Evolutionary conservation across 2,797 vertebrate genomes (phyloP), one percentile per base, ranked within the genome.

Genomic region (Gymnocypris eckloni): DNA sequence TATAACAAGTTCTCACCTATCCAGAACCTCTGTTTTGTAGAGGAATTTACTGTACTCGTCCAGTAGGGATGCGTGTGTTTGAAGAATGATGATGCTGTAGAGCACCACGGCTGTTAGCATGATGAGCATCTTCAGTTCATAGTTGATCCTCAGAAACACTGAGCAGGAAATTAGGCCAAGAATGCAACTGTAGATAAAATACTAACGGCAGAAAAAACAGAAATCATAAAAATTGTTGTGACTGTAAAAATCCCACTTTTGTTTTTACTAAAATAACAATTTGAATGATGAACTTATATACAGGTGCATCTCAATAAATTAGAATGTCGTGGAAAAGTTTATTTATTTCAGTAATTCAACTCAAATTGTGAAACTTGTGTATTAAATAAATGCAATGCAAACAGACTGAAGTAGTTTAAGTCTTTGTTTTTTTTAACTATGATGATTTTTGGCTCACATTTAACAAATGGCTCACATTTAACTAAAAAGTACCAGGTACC

Each of bases 101-200:
- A 94, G 95, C 93, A 98, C 96, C 86, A 99, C 87, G 0, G 98
- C 98, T 69, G 95, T 94, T 91, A 97, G 92, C 98, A 99, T 99
- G 92, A 98, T 97, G 86, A 98, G 86, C 98, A 99, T 98, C 92
- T 99, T 99, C 90, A 99, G 92, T 92, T 99, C 98, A 0, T 99
- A 99, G 94, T 98, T 99, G 92, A 99, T 97, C 90, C 98, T 96
- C 93, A 99, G 95, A 92, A 99, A 99, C 86, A 99, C 98, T 0
- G 98, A 99, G 91, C 98, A 99, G 41, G 98, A 99, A 91, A 99
- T 96, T 90, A 99, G 92, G 5, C 97, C 98, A 93, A 99, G 95
- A 78, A 99, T 97, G 85, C 98, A 99, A 94, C 98, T 98, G 95
- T 99, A 99, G 90, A 99, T 98, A 87, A 99, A 99, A 92, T 99